A percentile compares a stretch with the other conserved stretches of the same genome.
phyloP scores from a whole-genome alignment of 2,113 vertebrate species.

The Emydocephalus ijimae region DNA sequence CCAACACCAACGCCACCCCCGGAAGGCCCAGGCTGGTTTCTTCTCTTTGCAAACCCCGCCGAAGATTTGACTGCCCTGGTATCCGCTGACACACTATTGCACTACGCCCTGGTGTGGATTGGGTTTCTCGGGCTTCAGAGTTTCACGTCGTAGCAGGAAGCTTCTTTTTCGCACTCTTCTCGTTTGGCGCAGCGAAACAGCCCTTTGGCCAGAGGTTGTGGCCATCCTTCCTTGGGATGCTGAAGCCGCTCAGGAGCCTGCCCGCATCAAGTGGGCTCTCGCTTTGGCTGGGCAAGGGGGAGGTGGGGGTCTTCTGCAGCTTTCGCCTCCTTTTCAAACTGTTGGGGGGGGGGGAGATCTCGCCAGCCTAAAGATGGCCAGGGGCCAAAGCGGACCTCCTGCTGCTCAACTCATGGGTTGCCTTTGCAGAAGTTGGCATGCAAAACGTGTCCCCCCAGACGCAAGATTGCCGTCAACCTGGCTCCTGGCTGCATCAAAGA shows the following conservation, averaged over 20 bases:
- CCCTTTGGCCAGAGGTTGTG: not conserved
- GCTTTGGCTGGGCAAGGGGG: conserved; percentile 19
- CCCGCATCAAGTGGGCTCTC: not conserved
- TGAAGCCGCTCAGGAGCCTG: not conserved
- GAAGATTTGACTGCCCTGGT: too few relatives aligned
- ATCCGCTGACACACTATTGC: not conserved
- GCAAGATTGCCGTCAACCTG: not conserved
- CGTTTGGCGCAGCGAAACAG: not conserved
- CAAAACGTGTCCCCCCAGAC: not conserved
- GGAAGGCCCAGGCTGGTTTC: not conserved
- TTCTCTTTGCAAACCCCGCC: not conserved
- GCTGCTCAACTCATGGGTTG: not conserved
- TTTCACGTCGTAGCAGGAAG: conserved; percentile 15
- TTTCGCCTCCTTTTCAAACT: not conserved
- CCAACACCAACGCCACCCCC: not conserved
- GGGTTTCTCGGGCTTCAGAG: not conserved
- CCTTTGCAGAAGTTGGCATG: not conserved
- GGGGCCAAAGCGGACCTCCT: not conserved
- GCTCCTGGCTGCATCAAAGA: not conserved
- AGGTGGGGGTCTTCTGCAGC: not conserved
- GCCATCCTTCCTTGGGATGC: not conserved
- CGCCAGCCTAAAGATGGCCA: not conserved
- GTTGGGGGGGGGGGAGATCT: not conserved
- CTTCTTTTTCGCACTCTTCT: not conserved
- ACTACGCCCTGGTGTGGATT: not conserved